A percentile compares a stretch with the other conserved stretches of the same genome.
Conservation (phyloP, 2,113 vertebrate genomes). For the Shinisaurus crocodilurus region DNA sequence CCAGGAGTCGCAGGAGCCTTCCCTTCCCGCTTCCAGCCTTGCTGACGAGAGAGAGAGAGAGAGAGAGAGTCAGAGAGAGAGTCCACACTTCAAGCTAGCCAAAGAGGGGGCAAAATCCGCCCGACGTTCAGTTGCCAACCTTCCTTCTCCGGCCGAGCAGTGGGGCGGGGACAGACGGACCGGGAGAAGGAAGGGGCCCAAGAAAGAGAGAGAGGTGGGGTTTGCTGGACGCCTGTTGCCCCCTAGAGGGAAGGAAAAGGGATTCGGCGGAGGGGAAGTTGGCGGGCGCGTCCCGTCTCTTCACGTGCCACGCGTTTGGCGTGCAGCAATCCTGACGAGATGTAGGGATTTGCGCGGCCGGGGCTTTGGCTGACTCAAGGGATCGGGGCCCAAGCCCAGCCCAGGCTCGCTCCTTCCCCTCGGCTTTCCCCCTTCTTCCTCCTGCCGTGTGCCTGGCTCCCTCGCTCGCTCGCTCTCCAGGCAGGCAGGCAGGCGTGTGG, state of each 20-base stretch:
- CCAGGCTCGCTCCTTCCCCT: neutral
- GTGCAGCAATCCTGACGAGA: neutral
- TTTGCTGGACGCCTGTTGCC: neutral
- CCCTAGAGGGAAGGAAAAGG: constrained; percentile 24
- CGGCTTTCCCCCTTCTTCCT: constrained; percentile 34
- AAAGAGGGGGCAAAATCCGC: neutral
- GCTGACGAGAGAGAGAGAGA: neutral
- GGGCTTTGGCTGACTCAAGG: constrained; percentile 40
- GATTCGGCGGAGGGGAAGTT: constrained; percentile 17
- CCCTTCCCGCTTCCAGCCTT: neutral
- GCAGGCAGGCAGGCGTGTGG: constrained; percentile 48
- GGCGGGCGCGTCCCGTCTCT: constrained; percentile 18
- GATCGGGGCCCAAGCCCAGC: neutral
- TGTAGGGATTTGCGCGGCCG: neutral
- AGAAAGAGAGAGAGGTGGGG: neutral
- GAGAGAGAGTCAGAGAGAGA: too few relatives aligned
- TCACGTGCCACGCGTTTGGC: neutral
- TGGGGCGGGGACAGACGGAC: neutral
- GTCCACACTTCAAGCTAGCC: too few relatives aligned
- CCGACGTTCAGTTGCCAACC: too few relatives aligned
- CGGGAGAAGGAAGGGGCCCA: neutral
- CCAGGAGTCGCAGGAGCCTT: neutral
- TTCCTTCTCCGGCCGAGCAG: too few relatives aligned
- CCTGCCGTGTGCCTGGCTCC: neutral
- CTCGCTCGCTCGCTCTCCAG: neutral